Evolutionary conservation across 2,113 vertebrate genomes (phyloP).

Genomic region (Aldabrachelys gigantea): DNA sequence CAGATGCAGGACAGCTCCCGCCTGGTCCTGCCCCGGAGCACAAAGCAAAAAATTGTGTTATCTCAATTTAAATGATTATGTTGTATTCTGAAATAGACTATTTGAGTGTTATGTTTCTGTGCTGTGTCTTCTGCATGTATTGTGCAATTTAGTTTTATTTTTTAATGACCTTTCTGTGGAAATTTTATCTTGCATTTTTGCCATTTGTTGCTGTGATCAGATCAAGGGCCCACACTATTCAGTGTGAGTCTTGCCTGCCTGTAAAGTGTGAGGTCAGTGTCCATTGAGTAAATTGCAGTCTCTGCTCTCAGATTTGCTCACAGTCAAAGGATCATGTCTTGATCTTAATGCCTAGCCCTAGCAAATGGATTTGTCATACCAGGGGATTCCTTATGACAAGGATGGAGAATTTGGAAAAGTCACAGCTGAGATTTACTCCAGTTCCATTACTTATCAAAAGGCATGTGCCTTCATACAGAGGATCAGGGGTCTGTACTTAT

Average conservation of each 20-base stretch:
- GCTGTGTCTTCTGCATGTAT: not conserved
- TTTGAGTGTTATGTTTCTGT: not conserved
- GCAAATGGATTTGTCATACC: not conserved
- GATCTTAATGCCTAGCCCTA: not conserved
- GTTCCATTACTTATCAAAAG: not conserved
- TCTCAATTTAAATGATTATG: too few species aligned
- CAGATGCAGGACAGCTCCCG: too few species aligned
- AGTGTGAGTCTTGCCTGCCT: not conserved
- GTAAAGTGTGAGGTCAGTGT: not conserved
- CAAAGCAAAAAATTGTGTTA: too few species aligned
- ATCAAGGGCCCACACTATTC: not conserved
- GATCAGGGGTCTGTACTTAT: not conserved
- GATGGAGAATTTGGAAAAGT: not conserved
- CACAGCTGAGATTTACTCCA: not conserved
- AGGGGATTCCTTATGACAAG: not conserved
- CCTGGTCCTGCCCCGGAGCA: too few species aligned
- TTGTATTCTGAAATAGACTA: not conserved
- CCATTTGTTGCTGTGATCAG: not conserved
- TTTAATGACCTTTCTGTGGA: rapidly evolving
- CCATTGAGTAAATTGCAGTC: not conserved
- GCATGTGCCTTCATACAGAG: not conserved
- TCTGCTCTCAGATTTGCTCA: not conserved
- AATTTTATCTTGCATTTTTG: not conserved
- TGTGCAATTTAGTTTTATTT: not conserved
- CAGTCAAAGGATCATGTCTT: not conserved